Base-by-base conservation (phyloP, 2,113 vertebrate genomes). In the Pogona vitticeps region DNA sequence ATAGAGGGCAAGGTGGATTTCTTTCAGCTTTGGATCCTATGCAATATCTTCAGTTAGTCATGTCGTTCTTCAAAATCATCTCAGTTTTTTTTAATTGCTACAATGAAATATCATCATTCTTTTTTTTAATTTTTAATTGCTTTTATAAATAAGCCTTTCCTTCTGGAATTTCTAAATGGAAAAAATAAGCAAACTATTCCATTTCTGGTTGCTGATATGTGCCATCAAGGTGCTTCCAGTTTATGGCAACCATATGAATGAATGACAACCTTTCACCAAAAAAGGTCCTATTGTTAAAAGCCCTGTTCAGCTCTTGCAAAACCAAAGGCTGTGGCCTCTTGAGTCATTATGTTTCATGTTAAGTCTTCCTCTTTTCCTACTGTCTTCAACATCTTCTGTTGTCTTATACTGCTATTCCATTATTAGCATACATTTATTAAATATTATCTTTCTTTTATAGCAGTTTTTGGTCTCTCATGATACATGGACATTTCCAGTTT, bases 401-500 rank as follows among this genome's bases (percentile, higher is more conserved):
- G 71, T 90, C 90, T 95, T 90, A 93, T 88, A 93, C 91, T 95
- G 90, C 76, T 7, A 90, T 85, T 90, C 77, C 87, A 91, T 89
- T 75, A 80, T 94, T 96, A 95, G 80, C 2, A 23, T 87, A 88
- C 93, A 52, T 94, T 95, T 96, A 93, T 94, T 96, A 93, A 95
- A 93, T 67, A 93, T 94, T 90, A 89, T 96, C 89, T 95, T 95
- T 94, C 94, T 78, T 88, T 20, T 93, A 84, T 73, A 68, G 89
- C 78, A 92, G 85, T 91, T 86, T 95, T 93, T 94, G 86, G 86
- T 71, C 90, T 96, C 94, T 95, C 96, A 95, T 95, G 94, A 90
- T 95, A 1, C 81, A 92, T 89, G 93, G 95, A 94, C 93, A 91
- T 94, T 96, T 96, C 90, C 88, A 93, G 36, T 91, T 93, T 94